Percentiles rank a stretch among this genome's conserved stretches.
Evolutionary conservation across 2,113 vertebrate genomes (phyloP).

Genomic region (Gallinago paraguaiae): DNA sequence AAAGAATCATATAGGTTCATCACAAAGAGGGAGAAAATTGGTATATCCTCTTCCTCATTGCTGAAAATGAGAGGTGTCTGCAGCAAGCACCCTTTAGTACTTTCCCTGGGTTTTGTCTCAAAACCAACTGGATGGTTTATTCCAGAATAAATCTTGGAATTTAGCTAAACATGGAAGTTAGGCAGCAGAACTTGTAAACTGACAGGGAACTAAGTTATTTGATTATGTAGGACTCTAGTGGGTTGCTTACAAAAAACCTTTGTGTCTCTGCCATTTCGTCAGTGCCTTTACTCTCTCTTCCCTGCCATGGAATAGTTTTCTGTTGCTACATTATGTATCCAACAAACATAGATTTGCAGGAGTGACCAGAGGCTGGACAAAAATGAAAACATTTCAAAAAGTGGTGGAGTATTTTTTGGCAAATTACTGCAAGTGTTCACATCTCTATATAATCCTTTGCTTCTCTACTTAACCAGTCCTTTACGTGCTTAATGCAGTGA

Average conservation of each 20-base stretch:
- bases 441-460: not conserved
- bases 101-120: not conserved
- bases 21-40: not conserved
- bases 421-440: not conserved
- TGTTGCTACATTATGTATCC: not conserved
- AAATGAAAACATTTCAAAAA: not conserved
- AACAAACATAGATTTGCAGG: not conserved
- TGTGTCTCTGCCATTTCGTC: not conserved
- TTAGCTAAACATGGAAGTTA: not conserved
- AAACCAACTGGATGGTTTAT: not conserved
- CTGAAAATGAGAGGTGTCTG: not conserved
- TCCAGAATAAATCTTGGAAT: not conserved
- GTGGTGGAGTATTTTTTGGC: fast-evolving
- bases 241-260: not conserved
- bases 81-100: not conserved
- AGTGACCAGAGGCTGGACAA: not conserved
- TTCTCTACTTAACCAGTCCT: not conserved
- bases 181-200: not conserved
- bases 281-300: not conserved
- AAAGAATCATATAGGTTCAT: not conserved
- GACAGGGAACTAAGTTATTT: not conserved
- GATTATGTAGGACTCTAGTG: not conserved
- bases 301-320: not conserved
- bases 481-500: not conserved
- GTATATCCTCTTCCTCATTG: not conserved